Percentiles rank a stretch among this genome's conserved stretches.
Conservation (phyloP, 2,113 vertebrate species). For the Callorhinus ursinus region DNA sequence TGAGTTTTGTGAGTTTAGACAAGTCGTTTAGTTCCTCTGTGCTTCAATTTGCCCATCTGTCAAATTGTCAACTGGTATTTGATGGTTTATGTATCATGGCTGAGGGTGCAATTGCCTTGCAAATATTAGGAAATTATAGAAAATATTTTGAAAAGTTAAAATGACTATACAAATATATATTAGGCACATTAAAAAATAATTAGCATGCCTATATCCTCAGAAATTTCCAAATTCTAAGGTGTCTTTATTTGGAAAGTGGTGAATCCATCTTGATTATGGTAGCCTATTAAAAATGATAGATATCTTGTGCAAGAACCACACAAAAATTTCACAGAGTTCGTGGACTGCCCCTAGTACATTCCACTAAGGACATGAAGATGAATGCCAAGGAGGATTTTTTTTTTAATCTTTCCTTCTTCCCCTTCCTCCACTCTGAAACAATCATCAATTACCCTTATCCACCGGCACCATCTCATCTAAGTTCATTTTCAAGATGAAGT, state of each 20-base stretch:
- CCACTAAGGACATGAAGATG: constrained; percentile 81
- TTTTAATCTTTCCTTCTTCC: constrained; percentile 83
- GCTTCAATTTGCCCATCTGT: constrained; percentile 57
- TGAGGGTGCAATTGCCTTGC: neutral
- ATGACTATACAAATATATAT: neutral
- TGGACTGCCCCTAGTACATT: constrained; percentile 82
- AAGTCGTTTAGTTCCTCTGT: constrained; percentile 51
- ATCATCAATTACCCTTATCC: constrained; percentile 98
- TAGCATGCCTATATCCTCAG: neutral
- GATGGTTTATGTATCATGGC: constrained; percentile 23
- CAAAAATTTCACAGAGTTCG: constrained; percentile 83
- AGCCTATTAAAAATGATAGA: constrained; percentile 57
- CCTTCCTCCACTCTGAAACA: constrained; percentile 91
- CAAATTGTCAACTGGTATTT: constrained; percentile 54
- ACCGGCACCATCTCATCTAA: constrained; percentile 92
- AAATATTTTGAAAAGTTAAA: constrained; percentile 43
- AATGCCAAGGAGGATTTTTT: constrained; percentile 85
- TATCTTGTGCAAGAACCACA: constrained; percentile 68
- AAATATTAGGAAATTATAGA: constrained; percentile 41
- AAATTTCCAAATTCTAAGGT: constrained; percentile 49
- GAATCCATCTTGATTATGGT: constrained; percentile 57
- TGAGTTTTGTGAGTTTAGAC: constrained; percentile 33
- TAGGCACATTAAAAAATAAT: neutral
- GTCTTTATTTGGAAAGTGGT: constrained; percentile 46
- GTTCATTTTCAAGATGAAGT: constrained; percentile 95